Evolutionary conservation across 2,113 vertebrate genomes (phyloP).

Genomic region (Naja naja): DNA sequence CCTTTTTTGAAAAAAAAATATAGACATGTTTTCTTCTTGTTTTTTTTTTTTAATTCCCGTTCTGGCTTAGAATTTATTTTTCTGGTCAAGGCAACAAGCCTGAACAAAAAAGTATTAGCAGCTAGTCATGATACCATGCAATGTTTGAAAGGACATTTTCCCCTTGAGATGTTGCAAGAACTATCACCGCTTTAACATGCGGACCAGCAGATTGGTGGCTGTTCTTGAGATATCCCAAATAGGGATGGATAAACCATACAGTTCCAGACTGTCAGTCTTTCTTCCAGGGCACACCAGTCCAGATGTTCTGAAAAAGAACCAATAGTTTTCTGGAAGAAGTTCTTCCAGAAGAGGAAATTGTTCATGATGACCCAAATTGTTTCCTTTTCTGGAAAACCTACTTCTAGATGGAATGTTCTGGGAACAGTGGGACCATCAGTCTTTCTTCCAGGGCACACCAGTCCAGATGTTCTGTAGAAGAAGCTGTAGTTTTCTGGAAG

Average conservation of each 20-base stretch:
- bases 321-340: not conserved
- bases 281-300: not conserved
- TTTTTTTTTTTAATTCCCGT: constrained; percentile 63
- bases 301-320: not conserved
- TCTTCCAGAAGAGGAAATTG: not conserved
- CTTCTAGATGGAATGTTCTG: not conserved
- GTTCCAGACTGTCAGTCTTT: not conserved
- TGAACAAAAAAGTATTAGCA: not conserved
- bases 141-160: not conserved
- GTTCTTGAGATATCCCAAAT: not conserved
- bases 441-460: not conserved
- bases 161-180: not conserved
- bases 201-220: not conserved
- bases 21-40: not conserved
- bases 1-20: constrained; percentile 54
- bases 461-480: not conserved
- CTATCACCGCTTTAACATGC: not conserved
- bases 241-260: not conserved
- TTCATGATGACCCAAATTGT: not conserved
- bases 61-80: constrained; percentile 59
- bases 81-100: not conserved
- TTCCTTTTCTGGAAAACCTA: not conserved
- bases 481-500: not conserved
- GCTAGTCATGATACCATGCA: too few species aligned
- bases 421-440: not conserved